phyloP scores from a whole-genome alignment of 2,113 vertebrate species.

The Natator depressus region DNA sequence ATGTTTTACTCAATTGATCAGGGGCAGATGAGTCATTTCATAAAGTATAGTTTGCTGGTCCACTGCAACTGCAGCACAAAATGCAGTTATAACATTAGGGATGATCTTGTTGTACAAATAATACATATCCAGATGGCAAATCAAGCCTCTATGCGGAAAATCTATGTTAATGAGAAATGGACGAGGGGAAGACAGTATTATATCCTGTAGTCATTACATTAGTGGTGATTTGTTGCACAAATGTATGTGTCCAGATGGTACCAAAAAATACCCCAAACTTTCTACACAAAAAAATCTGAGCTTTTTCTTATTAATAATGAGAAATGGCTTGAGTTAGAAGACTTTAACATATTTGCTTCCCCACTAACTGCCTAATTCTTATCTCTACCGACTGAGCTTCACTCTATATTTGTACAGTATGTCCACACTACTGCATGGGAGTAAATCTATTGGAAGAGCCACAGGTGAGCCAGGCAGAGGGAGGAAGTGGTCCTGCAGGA shows the following conservation, averaged over 20 bases:
- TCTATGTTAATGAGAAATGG: conserved; percentile 51
- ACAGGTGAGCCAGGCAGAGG: rapidly evolving
- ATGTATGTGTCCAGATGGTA: conserved; percentile 64
- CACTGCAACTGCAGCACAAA: conserved; percentile 14
- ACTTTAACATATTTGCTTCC: neutral
- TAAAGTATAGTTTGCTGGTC: neutral
- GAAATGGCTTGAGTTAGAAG: conserved; percentile 25
- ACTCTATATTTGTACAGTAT: neutral
- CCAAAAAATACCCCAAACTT: conserved; percentile 51
- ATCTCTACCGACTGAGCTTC: neutral
- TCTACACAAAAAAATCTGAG: conserved; percentile 1
- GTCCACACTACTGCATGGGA: neutral
- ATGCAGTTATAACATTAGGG: conserved; percentile 15
- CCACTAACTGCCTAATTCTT: neutral
- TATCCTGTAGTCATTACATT: conserved; percentile 39
- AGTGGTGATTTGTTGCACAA: conserved; percentile 57
- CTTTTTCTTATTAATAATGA: conserved; percentile 51
- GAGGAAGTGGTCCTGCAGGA: neutral
- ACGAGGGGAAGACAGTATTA: conserved; percentile 53
- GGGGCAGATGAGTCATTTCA: neutral
- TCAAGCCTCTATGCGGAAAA: conserved; percentile 54
- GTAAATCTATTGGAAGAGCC: neutral
- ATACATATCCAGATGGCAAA: conserved; percentile 62
- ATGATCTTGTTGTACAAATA: conserved; percentile 14
- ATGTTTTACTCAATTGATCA: neutral